phyloP scores from a whole-genome alignment of 2,113 vertebrate genomes.

The Hydrochoerus hydrochaeris region DNA sequence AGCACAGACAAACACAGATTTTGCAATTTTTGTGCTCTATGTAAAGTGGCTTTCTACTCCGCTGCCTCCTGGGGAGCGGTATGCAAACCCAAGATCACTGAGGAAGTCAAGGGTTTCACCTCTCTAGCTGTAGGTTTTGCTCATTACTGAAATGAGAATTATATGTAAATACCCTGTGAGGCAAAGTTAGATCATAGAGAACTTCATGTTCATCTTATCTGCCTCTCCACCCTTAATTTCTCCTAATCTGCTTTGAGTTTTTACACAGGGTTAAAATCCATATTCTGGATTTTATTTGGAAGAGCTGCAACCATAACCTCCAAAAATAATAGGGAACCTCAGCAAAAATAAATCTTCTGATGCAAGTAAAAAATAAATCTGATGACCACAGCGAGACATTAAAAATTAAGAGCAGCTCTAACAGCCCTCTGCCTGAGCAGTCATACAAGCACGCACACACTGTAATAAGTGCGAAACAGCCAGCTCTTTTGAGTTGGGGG shows the following conservation, averaged over 20 bases:
- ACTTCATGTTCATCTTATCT: background rate
- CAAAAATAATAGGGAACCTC: background rate
- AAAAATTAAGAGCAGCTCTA: conserved; percentile 60
- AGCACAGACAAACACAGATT: background rate
- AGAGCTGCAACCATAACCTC: background rate
- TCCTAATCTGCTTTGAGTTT: background rate
- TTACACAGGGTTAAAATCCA: background rate
- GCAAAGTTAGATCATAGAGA: background rate
- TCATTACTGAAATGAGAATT: background rate
- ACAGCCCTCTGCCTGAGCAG: too few species aligned
- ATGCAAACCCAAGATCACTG: background rate
- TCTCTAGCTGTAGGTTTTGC: background rate
- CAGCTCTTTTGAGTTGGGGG: conserved; percentile 73
- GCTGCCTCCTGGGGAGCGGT: background rate
- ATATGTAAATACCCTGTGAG: background rate
- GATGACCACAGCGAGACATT: conserved; percentile 62
- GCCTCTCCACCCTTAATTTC: background rate
- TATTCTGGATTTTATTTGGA: background rate
- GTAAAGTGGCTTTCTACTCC: background rate
- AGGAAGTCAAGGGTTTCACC: background rate
- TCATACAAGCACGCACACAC: conserved; percentile 23
- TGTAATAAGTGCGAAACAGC: conserved; percentile 59
- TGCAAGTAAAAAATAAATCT: conserved; percentile 64
- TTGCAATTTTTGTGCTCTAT: background rate
- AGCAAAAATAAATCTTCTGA: conserved; percentile 57